Conservation (phyloP, 2,888 invertebrate species). For the Perithous albicinctus region DNA sequence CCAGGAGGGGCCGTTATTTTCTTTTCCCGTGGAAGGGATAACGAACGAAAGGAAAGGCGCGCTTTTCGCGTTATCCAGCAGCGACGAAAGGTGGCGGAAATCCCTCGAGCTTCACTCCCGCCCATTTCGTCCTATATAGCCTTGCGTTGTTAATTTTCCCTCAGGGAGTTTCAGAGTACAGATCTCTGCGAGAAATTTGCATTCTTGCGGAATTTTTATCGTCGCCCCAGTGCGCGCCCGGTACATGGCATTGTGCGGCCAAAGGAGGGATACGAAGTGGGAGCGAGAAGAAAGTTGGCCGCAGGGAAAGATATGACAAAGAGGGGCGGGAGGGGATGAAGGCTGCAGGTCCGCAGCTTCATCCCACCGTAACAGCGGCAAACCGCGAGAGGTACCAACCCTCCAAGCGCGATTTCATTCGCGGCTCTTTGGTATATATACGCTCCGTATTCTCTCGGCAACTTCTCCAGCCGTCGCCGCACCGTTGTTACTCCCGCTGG, state of each 20-base stretch:
- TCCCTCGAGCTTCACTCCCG: constrained; percentile 40
- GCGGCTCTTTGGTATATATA: constrained; percentile 35
- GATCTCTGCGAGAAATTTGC: constrained; percentile 70
- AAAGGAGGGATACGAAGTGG: constrained; percentile 42
- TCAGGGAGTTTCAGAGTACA: constrained; percentile 49
- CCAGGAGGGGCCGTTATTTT: constrained; percentile 17
- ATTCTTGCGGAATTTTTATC: constrained; percentile 70
- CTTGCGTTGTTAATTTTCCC: constrained; percentile 64
- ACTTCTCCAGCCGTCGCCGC: constrained; percentile 59
- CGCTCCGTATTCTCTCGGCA: constrained; percentile 49
- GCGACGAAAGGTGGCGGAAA: constrained; percentile 18
- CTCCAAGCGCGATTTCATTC: constrained; percentile 61
- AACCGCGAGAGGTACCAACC: constrained; percentile 28
- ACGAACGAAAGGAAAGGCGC: constrained; percentile 37
- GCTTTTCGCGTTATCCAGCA: constrained; percentile 38
- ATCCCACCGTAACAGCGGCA: constrained; percentile 47
- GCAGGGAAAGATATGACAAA: constrained; percentile 30
- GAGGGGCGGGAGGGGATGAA: no score
- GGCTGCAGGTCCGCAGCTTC: constrained; percentile 49
- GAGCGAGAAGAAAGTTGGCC: constrained; percentile 19
- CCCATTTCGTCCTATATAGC: constrained; percentile 6
- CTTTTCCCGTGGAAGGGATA: constrained; percentile 24
- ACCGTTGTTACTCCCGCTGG: constrained; percentile 35
- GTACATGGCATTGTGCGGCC: constrained; percentile 43
- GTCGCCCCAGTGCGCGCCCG: constrained; percentile 59